Percentiles rank a stretch among this genome's conserved stretches.
phyloP scores from a whole-genome alignment of 2,797 vertebrate species.

The Coreius guichenoti region DNA sequence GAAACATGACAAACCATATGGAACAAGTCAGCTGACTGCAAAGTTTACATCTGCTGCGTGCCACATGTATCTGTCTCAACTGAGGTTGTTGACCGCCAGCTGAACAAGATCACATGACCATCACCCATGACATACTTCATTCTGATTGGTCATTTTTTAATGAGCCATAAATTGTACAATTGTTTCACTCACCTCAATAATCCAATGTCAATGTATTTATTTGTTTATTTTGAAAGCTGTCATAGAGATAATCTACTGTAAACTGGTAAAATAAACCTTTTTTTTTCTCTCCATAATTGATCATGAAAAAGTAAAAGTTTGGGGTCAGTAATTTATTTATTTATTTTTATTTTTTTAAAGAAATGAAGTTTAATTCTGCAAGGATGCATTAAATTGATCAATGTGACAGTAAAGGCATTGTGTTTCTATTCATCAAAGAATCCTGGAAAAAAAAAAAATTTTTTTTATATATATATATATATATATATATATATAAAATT shows the following conservation, averaged over 20 bases:
- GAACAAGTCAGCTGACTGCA: neutral
- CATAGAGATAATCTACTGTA: neutral
- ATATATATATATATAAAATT: no score
- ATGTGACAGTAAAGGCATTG: neutral
- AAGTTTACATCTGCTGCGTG: neutral
- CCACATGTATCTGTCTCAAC: neutral
- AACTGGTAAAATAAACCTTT: neutral
- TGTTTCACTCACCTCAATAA: slow-evolving; percentile 5
- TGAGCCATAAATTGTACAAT: neutral
- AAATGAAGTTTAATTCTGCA: neutral
- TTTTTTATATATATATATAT: no score
- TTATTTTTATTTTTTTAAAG: neutral
- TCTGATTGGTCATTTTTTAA: neutral
- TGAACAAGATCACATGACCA: neutral
- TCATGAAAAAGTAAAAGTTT: neutral
- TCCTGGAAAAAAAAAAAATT: no score
- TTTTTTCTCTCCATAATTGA: neutral
- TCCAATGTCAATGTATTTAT: neutral
- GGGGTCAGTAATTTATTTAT: neutral
- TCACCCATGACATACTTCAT: neutral
- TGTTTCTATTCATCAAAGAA: no score
- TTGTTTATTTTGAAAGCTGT: neutral
- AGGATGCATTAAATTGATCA: neutral
- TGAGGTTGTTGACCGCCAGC: neutral
- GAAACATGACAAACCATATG: neutral